Evolutionary conservation across 2,888 invertebrate genomes (phyloP).

Genomic region (Gymnocheta viridis): DNA sequence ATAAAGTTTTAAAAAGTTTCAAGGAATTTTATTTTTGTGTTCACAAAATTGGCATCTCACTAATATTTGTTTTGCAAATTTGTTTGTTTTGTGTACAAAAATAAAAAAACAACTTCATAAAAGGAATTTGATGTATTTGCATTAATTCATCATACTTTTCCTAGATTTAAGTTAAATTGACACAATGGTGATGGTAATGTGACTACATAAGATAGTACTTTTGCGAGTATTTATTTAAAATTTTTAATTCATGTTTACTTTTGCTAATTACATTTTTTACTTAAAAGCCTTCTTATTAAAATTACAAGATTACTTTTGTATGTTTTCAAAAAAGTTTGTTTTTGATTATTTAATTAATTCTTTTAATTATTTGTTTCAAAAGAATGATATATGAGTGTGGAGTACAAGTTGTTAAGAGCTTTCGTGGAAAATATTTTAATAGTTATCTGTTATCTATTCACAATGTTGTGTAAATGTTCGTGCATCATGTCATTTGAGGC

Average conservation of each 20-base stretch:
- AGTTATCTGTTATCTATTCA: too few species aligned
- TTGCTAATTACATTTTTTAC: neutral
- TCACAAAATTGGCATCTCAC: neutral
- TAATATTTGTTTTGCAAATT: neutral
- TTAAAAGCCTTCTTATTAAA: too few species aligned
- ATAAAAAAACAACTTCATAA: neutral
- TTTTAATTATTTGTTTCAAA: too few species aligned
- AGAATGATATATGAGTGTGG: too few species aligned
- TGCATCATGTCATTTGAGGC: too few species aligned
- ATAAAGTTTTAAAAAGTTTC: neutral
- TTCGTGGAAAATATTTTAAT: too few species aligned
- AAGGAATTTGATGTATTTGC: conserved; percentile 24
- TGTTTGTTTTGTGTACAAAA: neutral
- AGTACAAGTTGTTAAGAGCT: too few species aligned
- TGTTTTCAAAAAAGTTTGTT: too few species aligned
- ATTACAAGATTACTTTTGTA: too few species aligned
- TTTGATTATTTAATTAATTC: too few species aligned
- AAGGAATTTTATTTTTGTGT: neutral
- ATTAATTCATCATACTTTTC: conserved; percentile 14
- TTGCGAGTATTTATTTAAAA: neutral
- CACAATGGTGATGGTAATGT: neutral
- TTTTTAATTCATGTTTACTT: neutral
- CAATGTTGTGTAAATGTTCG: too few species aligned
- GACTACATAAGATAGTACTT: neutral
- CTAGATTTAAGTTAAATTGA: neutral